Evolutionary conservation across 2,888 invertebrate species (phyloP), one percentile per base, ranked within the genome.

Genomic region (Trissolcus brochymenae): DNA sequence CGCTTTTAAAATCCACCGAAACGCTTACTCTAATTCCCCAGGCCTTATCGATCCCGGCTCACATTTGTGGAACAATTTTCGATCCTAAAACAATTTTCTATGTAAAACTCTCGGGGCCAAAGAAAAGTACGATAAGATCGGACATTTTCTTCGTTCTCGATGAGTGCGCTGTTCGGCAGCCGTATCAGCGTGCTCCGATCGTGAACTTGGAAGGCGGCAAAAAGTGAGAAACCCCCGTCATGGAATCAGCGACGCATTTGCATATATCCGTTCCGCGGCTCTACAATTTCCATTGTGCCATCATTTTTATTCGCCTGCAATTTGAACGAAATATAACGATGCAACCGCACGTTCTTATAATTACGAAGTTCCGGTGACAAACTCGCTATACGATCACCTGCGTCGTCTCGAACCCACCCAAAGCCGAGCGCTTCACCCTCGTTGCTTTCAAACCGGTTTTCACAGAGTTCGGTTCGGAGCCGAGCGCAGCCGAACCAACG

Each of bases 361-460:
- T 73, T 66, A 60, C 66, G 54, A 11, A 55, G 60, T 35, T 41
- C 40, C 50, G 73, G 74, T 57, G 74, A 74, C 67, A 67, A 74
- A 67, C 74, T 57, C 19, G 14, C 14, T 7, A 43, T 57, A 55
- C 67, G 67, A 74, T 74, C 74, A 67, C 74, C 74, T 74, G 67
- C 74, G 62, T 66, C 53, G 62, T 40, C 46, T 57, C 56, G 61
- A 61, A 67, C 56, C 35, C 35, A 35, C 54, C 65, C 16, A 65
- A 46, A 64, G 75, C 68, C 64, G 55, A 41, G 64, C 55, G 49
- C 59, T 51, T 66, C 73, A 61, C 73, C 73, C 65, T 64, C 64
- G 62, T 60, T 51, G 67, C 50, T 41, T 64, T 57, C 50, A 61
- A 76, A 76, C 76, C 76, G 76, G 76, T 76, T 76, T 76, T 49